phyloP scores from a whole-genome alignment of 2,888 invertebrate species.

The Euclidia mi region DNA sequence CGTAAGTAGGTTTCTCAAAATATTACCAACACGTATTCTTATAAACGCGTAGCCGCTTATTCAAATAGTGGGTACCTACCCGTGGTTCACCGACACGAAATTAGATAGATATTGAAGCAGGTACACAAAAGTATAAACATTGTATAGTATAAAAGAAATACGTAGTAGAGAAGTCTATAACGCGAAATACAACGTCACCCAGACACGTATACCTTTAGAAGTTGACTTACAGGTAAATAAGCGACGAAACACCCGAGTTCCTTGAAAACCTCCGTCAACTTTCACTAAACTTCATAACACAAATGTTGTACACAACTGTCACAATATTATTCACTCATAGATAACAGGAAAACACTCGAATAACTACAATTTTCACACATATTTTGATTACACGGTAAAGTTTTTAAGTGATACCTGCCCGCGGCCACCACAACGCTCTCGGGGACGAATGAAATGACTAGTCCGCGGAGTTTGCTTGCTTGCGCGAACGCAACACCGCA shows the following conservation, averaged over 20 bases:
- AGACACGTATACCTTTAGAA: constrained; percentile 79
- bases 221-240: constrained; percentile 84
- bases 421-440: constrained; percentile 70
- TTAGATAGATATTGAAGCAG: neutral
- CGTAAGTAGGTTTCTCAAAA: constrained; percentile 1
- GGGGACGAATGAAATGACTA: constrained; percentile 83
- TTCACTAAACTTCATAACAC: constrained; percentile 87
- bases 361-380: constrained; percentile 83
- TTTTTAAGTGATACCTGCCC: constrained; percentile 62
- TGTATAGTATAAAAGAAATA: constrained; percentile 16
- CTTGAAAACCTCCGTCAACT: constrained; percentile 81
- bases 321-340: constrained; percentile 79
- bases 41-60: too few species aligned
- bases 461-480: constrained; percentile 72
- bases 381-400: constrained; percentile 76
- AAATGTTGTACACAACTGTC: constrained; percentile 76
- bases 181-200: constrained; percentile 79
- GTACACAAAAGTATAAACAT: neutral
- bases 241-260: constrained; percentile 78
- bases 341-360: constrained; percentile 75
- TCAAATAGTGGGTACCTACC: too few species aligned
- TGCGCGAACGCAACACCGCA: constrained; percentile 85
- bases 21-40: neutral
- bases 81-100: too few species aligned
- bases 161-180: constrained; percentile 48